These are phyloP conservation scores for Megaptera novaeangliae DNA, from an alignment of 2,113 vertebrate genomes.

Conservation along the genomic window DNA sequence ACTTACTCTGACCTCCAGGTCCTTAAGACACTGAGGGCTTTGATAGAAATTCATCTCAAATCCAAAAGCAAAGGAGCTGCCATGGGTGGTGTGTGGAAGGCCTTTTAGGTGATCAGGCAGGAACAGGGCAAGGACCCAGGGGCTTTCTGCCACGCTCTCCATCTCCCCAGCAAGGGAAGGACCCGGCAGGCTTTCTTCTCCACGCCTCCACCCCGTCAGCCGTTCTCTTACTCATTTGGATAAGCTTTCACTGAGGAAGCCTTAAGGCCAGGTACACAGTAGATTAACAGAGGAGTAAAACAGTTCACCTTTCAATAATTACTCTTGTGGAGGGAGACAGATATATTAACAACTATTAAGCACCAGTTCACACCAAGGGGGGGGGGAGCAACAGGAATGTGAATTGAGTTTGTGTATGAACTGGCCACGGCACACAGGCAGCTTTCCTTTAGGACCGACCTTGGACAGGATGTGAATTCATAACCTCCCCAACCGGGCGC, in stretches of 20 bases:
- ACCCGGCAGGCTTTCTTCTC: neutral
- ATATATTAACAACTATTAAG: neutral
- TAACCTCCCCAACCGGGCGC: too few relatives aligned
- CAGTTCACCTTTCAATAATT: neutral
- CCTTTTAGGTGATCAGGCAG: neutral
- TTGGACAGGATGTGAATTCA: neutral
- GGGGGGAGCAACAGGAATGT: neutral
- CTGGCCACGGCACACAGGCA: accelerated
- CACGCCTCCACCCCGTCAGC: neutral
- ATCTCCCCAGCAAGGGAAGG: too few relatives aligned
- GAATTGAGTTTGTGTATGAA: neutral
- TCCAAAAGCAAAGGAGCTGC: neutral
- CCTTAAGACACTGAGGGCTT: neutral
- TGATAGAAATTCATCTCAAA: neutral
- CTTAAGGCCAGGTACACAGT: neutral
- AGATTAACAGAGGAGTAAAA: neutral
- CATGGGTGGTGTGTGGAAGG: neutral
- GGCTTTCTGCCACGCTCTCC: neutral
- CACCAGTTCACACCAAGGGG: neutral
- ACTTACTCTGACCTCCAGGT: neutral
- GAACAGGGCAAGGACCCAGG: neutral
- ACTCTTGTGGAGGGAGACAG: neutral
- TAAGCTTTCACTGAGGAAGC: neutral
- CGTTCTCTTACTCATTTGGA: neutral
- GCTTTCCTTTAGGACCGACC: neutral